These are phyloP conservation scores for Varanus salvator DNA, from an alignment of 2,113 vertebrate genomes.

Conservation along the genomic window DNA sequence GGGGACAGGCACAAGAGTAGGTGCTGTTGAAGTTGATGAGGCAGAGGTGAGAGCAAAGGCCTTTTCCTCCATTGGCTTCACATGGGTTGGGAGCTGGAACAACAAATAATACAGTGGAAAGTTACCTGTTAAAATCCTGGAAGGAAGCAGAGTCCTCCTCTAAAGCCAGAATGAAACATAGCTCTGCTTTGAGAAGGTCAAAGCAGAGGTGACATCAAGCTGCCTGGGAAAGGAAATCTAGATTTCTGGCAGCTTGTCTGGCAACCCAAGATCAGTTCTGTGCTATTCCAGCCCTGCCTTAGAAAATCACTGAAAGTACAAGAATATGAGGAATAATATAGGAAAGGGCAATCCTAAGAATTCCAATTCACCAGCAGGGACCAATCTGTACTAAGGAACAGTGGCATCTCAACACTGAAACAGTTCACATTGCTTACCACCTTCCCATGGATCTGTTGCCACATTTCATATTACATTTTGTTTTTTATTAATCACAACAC, in stretches of 20 bases:
- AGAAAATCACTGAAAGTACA: not conserved
- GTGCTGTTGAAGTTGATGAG: constrained; percentile 98
- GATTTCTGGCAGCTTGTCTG: not conserved
- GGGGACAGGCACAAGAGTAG: constrained; percentile 93
- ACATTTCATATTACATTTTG: not conserved
- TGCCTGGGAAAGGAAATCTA: not conserved
- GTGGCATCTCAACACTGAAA: not conserved
- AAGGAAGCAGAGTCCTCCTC: not conserved
- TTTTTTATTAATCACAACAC: too few relatives aligned
- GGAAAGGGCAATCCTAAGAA: not conserved
- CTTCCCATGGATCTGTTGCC: not conserved
- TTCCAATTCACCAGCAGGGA: not conserved
- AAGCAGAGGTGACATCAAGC: not conserved
- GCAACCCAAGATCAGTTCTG: not conserved
- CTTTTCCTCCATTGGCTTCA: constrained; percentile 85
- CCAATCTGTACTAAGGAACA: not conserved
- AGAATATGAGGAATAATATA: not conserved
- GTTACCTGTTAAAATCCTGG: not conserved
- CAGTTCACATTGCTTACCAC: not conserved
- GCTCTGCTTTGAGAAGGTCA: not conserved
- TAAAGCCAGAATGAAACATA: not conserved
- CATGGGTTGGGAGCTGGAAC: constrained; percentile 91
- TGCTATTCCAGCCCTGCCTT: not conserved
- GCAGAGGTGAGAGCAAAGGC: constrained; percentile 93
- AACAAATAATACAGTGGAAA: not conserved